A percentile compares a stretch with the other conserved stretches of the same genome.
These are phyloP conservation scores for Sebastes alutus DNA, from an alignment of 2,797 vertebrate species.

Conservation along the genomic window DNA sequence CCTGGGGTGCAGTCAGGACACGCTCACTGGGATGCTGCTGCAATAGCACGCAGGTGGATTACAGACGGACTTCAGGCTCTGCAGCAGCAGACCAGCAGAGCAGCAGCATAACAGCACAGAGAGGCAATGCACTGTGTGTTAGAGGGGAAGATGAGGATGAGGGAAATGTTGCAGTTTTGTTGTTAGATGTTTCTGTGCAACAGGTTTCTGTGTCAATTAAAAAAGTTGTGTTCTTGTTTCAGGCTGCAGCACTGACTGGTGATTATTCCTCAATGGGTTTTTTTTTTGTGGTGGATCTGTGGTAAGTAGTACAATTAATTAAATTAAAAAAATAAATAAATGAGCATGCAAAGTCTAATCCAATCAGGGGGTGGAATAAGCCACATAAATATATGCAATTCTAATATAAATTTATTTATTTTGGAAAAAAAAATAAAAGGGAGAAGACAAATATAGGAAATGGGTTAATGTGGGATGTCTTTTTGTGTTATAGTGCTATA, in stretches of 20 bases:
- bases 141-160: no score
- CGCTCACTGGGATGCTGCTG: conserved; percentile 14
- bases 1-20: conserved; percentile 47
- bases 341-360: background rate
- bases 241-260: no score
- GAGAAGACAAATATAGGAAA: background rate
- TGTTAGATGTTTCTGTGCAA: conserved; percentile 12
- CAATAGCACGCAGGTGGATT: conserved; percentile 58
- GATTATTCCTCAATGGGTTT: fast-evolving
- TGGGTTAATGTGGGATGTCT: background rate
- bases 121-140: background rate
- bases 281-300: no score
- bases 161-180: background rate
- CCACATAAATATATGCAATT: background rate
- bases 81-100: conserved; percentile 24
- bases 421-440: background rate
- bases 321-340: background rate
- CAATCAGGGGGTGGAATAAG: background rate
- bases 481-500: background rate
- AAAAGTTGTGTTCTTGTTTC: conserved; percentile 5
- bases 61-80: conserved; percentile 39
- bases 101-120: background rate
- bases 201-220: conserved; percentile 31
- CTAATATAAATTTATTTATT: background rate
- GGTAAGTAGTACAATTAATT: background rate